A percentile compares a stretch with the other conserved stretches of the same genome.
phyloP scores from a whole-genome alignment of 2,888 invertebrate genomes.

The Dicyrtoma fusca region DNA sequence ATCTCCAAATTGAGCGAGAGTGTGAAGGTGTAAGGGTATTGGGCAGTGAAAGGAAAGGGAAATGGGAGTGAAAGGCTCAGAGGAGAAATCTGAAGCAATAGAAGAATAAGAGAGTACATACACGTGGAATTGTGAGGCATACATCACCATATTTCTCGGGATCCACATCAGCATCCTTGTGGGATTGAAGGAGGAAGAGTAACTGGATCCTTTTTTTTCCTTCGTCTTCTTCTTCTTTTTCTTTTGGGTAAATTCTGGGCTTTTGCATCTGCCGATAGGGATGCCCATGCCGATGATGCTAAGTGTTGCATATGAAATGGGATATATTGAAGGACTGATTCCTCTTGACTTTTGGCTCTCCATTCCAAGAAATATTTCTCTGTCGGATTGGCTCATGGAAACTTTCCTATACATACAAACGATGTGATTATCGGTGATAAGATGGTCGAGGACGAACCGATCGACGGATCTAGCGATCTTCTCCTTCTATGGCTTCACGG shows the following conservation, averaged over 20 bases:
- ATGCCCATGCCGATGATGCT: conserved; percentile 9
- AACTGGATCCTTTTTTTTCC: too few species aligned
- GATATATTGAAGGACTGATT: conserved; percentile 32
- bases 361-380: conserved; percentile 36
- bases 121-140: not conserved
- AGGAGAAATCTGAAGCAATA: conserved; percentile 2
- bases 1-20: too few species aligned
- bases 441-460: conserved; percentile 8
- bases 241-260: not conserved
- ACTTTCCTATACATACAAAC: conserved; percentile 41
- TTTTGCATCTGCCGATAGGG: not conserved
- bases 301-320: conserved; percentile 39
- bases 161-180: too few species aligned
- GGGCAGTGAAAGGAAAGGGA: not conserved
- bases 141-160: too few species aligned
- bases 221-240: conserved; percentile 3
- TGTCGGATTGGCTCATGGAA: conserved; percentile 29
- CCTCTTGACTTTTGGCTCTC: conserved; percentile 36
- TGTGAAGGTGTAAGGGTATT: too few species aligned
- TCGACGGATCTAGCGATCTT: not conserved
- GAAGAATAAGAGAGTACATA: not conserved
- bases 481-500: too few species aligned
- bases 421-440: conserved; percentile 37
- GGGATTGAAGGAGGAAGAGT: not conserved
- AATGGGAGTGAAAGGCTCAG: not conserved